Conservation (phyloP, 2,888 invertebrate genomes). For the Steinernema carpocapsae region DNA sequence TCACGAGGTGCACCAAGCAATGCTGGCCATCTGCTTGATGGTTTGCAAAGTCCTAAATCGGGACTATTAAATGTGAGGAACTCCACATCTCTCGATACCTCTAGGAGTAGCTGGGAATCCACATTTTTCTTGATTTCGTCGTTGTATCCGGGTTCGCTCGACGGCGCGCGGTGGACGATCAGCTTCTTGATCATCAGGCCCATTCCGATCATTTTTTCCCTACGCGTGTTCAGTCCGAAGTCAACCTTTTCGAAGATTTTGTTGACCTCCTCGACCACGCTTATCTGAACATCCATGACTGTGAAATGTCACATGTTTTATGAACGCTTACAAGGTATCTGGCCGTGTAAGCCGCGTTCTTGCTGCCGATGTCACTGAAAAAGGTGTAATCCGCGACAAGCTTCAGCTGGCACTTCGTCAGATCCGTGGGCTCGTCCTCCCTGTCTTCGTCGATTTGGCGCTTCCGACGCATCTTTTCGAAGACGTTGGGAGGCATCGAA, state of each 20-base stretch:
- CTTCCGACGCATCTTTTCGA: neutral
- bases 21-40: neutral
- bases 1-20: slow-evolving; percentile 6
- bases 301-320: no score
- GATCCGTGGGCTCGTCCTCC: neutral
- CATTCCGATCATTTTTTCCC: slow-evolving; percentile 42
- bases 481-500: neutral
- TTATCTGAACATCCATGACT: slow-evolving; percentile 42
- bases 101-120: neutral
- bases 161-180: neutral
- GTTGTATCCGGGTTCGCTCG: neutral
- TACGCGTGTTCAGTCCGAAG: slow-evolving; percentile 45
- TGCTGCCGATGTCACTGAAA: slow-evolving; percentile 45
- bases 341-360: slow-evolving; percentile 50
- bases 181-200: slow-evolving; percentile 53
- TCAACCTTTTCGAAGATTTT: slow-evolving; percentile 48
- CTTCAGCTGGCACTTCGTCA: slow-evolving; percentile 46
- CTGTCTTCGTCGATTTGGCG: neutral
- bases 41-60: slow-evolving; percentile 1
- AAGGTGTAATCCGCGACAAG: slow-evolving; percentile 55
- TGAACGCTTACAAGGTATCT: slow-evolving; percentile 45
- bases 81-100: no score
- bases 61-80: neutral
- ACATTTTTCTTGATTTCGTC: neutral
- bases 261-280: slow-evolving; percentile 51